Base-by-base conservation (phyloP, 2,888 invertebrate species). In the Limenitis camilla region DNA sequence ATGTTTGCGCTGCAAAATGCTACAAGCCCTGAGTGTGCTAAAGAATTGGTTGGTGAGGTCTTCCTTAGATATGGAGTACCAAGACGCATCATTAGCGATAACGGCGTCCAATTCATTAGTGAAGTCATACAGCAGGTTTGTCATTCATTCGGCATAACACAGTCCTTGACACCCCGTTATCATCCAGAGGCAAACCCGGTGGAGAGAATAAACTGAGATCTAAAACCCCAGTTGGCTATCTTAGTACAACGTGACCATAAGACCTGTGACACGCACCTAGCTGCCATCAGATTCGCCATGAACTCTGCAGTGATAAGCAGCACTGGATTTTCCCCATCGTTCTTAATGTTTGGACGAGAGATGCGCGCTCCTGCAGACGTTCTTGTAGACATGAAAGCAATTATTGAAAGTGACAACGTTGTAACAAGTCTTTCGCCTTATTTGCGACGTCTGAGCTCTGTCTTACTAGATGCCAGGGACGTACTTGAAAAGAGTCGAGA, bases 21-120 rank as follows among this genome's bases (percentile, higher is more conserved):
- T 5, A 62, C 63, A 1, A 61, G 60, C 5, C 61, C 40, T 5
- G 53, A 55, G 0, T 65, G 63, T 42, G 58, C 64, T 5, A 31
- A 53, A 5, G 45, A 36, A 0, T 56, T 66, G 1, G 35, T 67
- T 0, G 35, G 56, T 4, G 64, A 66, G 32, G 50, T 64, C 0
- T 56, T 68, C 27, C 5, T 68, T 5, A 60, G 74, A 1, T 74
- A 64, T 52, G 75, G 75, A 0, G 55, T 62, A 0, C 72, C 73
- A 0, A 33, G 73, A 0, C 52, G 66, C 33, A 45, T 78, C 0
- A 64, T 72, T 0, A 64, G 64, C 11, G 74, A 79, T 51, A 78
- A 76, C 48, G 76, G 9, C 0, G 71, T 6, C 33, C 61, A 31
- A 10, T 62, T 61, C 11, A 30, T 61, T 3, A 55, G 50, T 68